phyloP scores from a whole-genome alignment of 2,797 vertebrate species.

The Falco peregrinus region DNA sequence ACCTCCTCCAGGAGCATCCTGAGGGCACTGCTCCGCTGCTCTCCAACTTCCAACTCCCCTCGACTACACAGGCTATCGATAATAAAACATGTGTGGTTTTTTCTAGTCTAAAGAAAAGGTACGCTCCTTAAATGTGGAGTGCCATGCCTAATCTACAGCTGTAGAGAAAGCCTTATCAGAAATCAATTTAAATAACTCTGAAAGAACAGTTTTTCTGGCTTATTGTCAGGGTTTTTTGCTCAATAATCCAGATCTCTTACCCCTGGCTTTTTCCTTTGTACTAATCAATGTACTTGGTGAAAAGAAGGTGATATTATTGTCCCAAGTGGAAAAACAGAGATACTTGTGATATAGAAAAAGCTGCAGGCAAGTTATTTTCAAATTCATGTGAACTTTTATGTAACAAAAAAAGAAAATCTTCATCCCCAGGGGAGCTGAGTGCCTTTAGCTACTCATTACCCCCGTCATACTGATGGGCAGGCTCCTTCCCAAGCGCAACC shows the following conservation, averaged over 20 bases:
- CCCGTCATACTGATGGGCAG: background rate
- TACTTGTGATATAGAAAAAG: too few relatives aligned
- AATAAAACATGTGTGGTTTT: rapidly evolving
- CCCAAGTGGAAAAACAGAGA: background rate
- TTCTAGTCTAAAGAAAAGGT: background rate
- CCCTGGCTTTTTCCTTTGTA: background rate
- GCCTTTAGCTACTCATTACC: background rate
- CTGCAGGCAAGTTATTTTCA: background rate
- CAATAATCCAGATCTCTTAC: background rate
- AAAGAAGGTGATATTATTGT: background rate
- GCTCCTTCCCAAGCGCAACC: background rate
- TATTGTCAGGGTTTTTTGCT: background rate
- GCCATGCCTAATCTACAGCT: too few relatives aligned
- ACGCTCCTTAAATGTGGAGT: background rate
- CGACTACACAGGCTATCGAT: background rate
- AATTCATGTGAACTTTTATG: background rate
- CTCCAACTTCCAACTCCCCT: background rate
- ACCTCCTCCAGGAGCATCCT: too few relatives aligned
- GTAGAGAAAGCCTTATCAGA: background rate
- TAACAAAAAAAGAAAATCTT: too few relatives aligned
- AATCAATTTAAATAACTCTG: background rate
- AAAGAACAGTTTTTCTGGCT: background rate
- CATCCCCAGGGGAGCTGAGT: background rate
- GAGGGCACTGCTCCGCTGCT: background rate
- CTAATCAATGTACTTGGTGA: background rate